Base-by-base conservation (phyloP, 2,888 invertebrate genomes). In the Zele albiditarsus region DNA sequence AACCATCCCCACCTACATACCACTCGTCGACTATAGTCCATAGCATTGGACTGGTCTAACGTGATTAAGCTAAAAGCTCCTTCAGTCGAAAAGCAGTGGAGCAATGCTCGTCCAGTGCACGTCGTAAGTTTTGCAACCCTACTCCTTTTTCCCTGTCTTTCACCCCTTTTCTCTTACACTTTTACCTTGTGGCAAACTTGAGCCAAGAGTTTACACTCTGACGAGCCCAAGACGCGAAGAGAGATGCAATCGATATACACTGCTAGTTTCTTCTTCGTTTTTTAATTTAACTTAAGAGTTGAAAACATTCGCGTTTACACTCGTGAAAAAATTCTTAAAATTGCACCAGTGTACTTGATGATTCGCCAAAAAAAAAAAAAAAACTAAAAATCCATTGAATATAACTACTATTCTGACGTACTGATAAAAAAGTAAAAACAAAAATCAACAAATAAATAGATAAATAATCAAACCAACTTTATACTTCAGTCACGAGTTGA, bases 51-150 rank as follows among this genome's bases (percentile, higher is more conserved):
- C 80, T 75, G 78, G 78, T 80, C 76, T 79, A 81, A 82, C 79
- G 81, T 82, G 81, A 82, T 82, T 81, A 82, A 81, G 81, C 81
- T 82, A 81, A 82, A 82, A 82, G 82, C 82, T 76, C 78, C 77
- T 73, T 70, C 76, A 77, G 79, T 81, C 77, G 77, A 76, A 78
- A 77, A 75, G 79, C 70, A 76, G 76, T 77, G 77, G 75, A 70
- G 72, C 71, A 28, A 23, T 28, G 63, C 63, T 58, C 27, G n/a
- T 46, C 42, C 49, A 60, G 46, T 25, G 25, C 25, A 60, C 53
- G 38, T 60, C 62, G 33, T 67, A 53, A 53, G 53, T 53, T 53
- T 53, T 20, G 53, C 53, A 53, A 53, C 53, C 53, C 53, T 53
- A 8, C 20, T 57, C 53, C 63, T 69, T 69, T 62, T 53, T 53